phyloP scores from a whole-genome alignment of 2,888 invertebrate species.

The Tricholauxania praeusta region DNA sequence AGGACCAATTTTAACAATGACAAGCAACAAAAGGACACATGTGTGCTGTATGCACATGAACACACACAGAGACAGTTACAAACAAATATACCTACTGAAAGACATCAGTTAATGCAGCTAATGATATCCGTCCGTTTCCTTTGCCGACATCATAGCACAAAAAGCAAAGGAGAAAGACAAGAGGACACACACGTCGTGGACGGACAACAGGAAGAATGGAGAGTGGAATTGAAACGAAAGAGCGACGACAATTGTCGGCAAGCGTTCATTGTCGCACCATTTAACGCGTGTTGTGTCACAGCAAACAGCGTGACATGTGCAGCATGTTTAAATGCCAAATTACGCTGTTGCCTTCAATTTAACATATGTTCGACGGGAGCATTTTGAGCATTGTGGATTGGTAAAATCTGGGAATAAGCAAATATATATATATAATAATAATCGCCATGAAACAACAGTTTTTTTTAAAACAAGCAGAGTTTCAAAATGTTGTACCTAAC shows the following conservation, averaged over 20 bases:
- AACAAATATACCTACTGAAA: slow-evolving; percentile 32
- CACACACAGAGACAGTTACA: slow-evolving; percentile 3
- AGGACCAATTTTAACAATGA: not conserved
- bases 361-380: not conserved
- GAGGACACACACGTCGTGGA: slow-evolving; percentile 50
- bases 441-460: no score
- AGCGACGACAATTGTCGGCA: slow-evolving; percentile 13
- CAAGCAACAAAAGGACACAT: slow-evolving; percentile 35
- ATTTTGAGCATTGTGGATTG: no score
- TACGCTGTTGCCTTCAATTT: not conserved
- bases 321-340: slow-evolving; percentile 17
- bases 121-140: slow-evolving; percentile 48
- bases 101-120: slow-evolving; percentile 47
- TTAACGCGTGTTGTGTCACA: slow-evolving; percentile 48
- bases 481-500: no score
- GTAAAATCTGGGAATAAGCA: not conserved
- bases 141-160: slow-evolving; percentile 40
- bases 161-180: slow-evolving; percentile 42
- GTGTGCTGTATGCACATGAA: slow-evolving; percentile 17
- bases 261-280: slow-evolving; percentile 46
- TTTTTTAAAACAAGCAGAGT: no score
- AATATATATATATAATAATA: not conserved
- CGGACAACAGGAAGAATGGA: slow-evolving; percentile 33
- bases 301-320: slow-evolving; percentile 47
- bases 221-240: slow-evolving; percentile 1